These are phyloP conservation scores for Saxicola maurus DNA, from an alignment of 2,797 vertebrate genomes.

Conservation along the genomic window DNA sequence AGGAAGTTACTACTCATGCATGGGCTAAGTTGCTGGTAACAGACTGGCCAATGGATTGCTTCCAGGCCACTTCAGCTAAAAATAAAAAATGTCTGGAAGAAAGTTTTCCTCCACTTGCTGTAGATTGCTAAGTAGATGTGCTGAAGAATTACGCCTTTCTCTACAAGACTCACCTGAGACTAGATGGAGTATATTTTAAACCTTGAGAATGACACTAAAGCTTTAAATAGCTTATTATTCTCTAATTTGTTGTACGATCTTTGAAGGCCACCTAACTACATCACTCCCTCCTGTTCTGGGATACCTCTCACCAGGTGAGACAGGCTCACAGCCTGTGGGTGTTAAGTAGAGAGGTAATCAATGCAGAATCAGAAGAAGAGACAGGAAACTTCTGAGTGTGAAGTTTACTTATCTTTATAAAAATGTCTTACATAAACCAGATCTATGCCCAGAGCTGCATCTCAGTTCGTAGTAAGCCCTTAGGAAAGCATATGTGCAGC, in stretches of 20 bases:
- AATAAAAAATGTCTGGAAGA: not conserved
- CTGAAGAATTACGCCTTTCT: not conserved
- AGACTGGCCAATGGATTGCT: not conserved
- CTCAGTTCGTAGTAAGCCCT: constrained; percentile 17
- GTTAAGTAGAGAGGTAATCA: not conserved
- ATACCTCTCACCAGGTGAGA: not conserved
- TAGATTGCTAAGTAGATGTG: not conserved
- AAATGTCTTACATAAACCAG: constrained; percentile 46
- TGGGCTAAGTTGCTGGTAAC: not conserved
- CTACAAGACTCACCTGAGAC: not conserved
- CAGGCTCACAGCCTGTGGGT: not conserved
- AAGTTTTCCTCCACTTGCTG: not conserved
- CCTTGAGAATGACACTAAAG: not conserved
- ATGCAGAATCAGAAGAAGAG: not conserved
- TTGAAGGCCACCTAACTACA: not conserved
- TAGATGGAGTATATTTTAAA: not conserved
- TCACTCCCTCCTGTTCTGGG: not conserved
- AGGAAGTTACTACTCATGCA: not conserved
- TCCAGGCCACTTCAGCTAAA: not conserved
- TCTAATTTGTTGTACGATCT: not conserved
- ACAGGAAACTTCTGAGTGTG: not conserved
- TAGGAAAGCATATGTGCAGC: constrained; percentile 38
- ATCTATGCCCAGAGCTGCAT: not conserved
- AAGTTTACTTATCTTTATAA: constrained; percentile 34
- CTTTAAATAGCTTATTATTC: not conserved